Base-by-base conservation (phyloP, 2,113 vertebrate species). In the Okapia johnstoni region DNA sequence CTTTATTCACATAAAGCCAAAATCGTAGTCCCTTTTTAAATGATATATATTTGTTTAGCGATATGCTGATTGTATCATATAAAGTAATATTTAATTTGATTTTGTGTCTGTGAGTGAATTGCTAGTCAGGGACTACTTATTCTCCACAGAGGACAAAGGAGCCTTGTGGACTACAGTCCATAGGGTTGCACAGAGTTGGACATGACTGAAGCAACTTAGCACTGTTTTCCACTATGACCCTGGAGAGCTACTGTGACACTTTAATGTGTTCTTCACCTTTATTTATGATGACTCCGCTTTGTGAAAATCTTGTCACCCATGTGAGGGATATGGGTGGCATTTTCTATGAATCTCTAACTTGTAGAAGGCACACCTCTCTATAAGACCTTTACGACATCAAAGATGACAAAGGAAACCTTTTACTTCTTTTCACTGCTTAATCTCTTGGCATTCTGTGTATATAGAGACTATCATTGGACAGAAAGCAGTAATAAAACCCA, bases 401-500 rank as follows among this genome's bases (percentile, higher is more conserved):
- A 93, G 63, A 95, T 25, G 48, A 95, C 96, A 96, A 93, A 97
- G 95, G 93, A 96, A 97, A 95, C 55, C 73, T 96, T 98, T 95
- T 97, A 58, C 96, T 97, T 87, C 83, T 97, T 97, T 92, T 96
- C 93, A 89, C 60, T 6, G 93, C 98, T 95, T 98, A 97, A 96
- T 97, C 92, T 84, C 83, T 46, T 93, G 96, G 76, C 85, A 85
- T 98, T 97, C 95, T 96, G 80, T 97, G 77, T 85, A 76, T 76
- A 12, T 98, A 96, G 76, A 95, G 93, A 98, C 95, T 97, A 98
- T 98, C 98, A 98, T 98, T 97, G 96, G 94, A 93, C 94, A 98
- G 98, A 99, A 98, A 98, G 97, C 94, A 93, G 98, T 97, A 98
- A 98, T 98, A 98, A 99, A 99, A 96, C 98, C 89, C 96, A 98